Base-by-base conservation (phyloP, 2,113 vertebrate genomes). In the Cyprinodon brontotheroides region DNA sequence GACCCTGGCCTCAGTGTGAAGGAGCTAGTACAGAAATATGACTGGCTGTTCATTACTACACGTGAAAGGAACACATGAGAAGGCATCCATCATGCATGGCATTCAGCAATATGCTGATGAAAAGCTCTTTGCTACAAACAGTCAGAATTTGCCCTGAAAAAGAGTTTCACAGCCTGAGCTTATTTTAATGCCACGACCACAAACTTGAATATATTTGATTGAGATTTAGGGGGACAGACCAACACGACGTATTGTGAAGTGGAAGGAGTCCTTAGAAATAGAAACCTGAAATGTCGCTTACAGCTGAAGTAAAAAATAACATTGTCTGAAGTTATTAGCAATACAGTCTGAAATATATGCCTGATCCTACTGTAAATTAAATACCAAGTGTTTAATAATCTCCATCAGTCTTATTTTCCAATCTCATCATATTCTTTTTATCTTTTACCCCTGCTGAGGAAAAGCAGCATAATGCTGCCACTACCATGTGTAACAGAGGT, bases 1-100 rank as follows among this genome's bases (percentile, higher is more conserved):
- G 90, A 87, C 81, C 77, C 73, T 76, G 53, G 17, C 78, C 79
- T 72, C 81, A 62, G 77, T 70, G 79, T 73, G 75, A 70, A 72
- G 41, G 50, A 76, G 87, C 83, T 72, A 80, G 68, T 75, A 76
- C 74, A 80, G 72, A 76, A 74, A 77, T 61, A 41, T 17, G 70
- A 79, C 72, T 83, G 65, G 77, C 82, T 85, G 81, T 90, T 83
- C 81, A 86, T 73, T 2, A 64, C 9, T n/a, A 4, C 7, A 60
- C 65, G 53, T 2, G 36, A 22, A 20, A 41, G 22, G 57, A 63
- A 65, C 70, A 47, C 59, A 65, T 13, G 11, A 50, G 60, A 84
- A 74, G 79, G 53, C 48, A 43, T 83, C 74, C 68, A 73, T 67
- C 38, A 65, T 53, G 14, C 61, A 36, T 53, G 60, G 40, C 38